Evolutionary conservation across 2,888 invertebrate genomes (phyloP), one percentile per base, ranked within the genome.

Genomic region (Apotomis betuletana): DNA sequence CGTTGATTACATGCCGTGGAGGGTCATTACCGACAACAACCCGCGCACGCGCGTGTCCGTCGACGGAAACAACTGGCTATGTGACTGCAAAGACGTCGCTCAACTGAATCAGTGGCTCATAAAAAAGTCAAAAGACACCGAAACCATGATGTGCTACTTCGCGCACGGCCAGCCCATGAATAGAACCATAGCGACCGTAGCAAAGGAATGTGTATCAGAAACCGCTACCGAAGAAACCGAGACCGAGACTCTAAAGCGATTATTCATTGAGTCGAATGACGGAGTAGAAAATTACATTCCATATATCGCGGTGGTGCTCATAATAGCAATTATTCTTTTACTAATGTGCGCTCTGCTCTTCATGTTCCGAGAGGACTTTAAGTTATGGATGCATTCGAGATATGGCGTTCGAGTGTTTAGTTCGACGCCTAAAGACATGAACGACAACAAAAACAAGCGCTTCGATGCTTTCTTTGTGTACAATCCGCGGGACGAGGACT

Each of bases 391-490:
- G 79, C 96, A 96, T 90, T 95, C 96, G 13, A 95, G 94, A 79
- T 97, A 96, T 86, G 97, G 97, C 54, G 94, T 97, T 64, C 94
- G 97, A 80, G 93, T 97, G 78, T 96, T 96, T 85, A 95, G 95
- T 86, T 95, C 95, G 74, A 90, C 91, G 74, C 88, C 94, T 59
- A 90, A 92, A 79, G 93, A 94, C 75, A 90, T 94, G 86, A 94
- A 94, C 80, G 93, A 93, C 80, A 92, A 91, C 81, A 94, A 93
- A 88, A 96, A 96, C 84, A 95, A 96, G 81, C 94, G 96, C 9
- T 97, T 96, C 89, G 98, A 98, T 87, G 97, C 97, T 73, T 98
- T 98, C 91, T 95, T 98, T 85, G 96, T 97, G 75, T 98, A 98
- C 93, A 96, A 96, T 87, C 95, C 95, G 78, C 95, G 96, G 79